phyloP scores from a whole-genome alignment of 2,888 invertebrate genomes.

The Autographa gamma region DNA sequence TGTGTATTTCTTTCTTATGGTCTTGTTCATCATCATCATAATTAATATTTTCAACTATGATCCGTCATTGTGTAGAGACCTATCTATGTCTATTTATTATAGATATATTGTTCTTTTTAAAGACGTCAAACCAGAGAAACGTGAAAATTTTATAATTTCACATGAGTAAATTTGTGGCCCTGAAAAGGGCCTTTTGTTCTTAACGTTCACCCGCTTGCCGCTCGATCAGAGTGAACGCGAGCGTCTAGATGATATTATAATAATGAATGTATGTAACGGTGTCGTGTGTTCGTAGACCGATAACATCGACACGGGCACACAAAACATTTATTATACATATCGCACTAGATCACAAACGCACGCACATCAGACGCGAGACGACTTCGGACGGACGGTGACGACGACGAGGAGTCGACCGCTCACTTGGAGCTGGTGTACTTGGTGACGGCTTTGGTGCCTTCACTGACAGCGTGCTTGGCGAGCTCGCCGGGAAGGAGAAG shows the following conservation, averaged over 20 bases:
- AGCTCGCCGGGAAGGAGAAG: conserved; percentile 91
- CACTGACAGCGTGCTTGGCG: conserved; percentile 91
- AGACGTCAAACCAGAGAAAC: background rate
- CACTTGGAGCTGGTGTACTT: conserved; percentile 87
- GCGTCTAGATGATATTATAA: too few relatives aligned
- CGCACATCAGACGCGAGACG: conserved; percentile 6
- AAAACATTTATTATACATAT: background rate
- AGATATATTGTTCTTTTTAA: background rate
- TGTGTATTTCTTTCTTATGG: too few relatives aligned
- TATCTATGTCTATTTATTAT: too few relatives aligned
- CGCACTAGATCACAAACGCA: conserved; percentile 10
- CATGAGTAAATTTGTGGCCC: conserved; percentile 8
- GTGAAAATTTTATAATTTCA: conserved; percentile 12
- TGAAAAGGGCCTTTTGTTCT: conserved; percentile 51
- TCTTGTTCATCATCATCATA: too few relatives aligned
- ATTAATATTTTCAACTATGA: too few relatives aligned
- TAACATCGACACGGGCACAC: background rate
- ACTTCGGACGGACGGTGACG: background rate
- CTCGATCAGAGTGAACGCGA: too few relatives aligned
- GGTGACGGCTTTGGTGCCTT: conserved; percentile 91
- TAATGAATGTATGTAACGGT: background rate
- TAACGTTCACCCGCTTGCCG: too few relatives aligned
- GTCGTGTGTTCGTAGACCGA: background rate
- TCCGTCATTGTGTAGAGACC: too few relatives aligned
- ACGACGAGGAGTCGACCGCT: conserved; percentile 26